Evolutionary conservation across 2,797 vertebrate genomes (phyloP).

Genomic region (Discoglossus pictus): DNA sequence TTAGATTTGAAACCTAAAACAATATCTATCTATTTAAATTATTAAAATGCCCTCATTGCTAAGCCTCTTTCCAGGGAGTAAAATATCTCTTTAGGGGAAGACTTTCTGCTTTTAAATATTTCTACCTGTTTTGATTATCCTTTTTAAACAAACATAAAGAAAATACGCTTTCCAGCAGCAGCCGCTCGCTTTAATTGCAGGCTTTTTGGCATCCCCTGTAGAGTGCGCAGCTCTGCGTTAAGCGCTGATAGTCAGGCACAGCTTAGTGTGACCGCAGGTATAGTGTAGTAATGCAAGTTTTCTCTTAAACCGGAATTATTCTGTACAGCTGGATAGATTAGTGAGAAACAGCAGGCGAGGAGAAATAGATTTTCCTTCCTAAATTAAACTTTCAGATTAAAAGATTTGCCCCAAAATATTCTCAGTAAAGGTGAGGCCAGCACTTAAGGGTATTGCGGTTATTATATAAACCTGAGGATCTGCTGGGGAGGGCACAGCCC

Average conservation of each 20-base stretch:
- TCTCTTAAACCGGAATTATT: slow-evolving; percentile 51
- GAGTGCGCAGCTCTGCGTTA: slow-evolving; percentile 28
- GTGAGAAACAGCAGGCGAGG: slow-evolving; percentile 58
- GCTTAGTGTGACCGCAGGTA: slow-evolving; percentile 47
- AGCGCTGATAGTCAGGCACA: slow-evolving; percentile 30
- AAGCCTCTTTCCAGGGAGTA: slow-evolving; percentile 12
- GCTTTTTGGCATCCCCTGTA: slow-evolving; percentile 38
- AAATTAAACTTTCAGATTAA: slow-evolving; percentile 61
- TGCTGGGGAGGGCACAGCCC: slow-evolving; percentile 36
- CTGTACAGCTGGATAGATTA: slow-evolving; percentile 53
- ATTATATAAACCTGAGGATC: slow-evolving; percentile 52
- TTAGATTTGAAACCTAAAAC: too few species aligned
- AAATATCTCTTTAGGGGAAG: not conserved
- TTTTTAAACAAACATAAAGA: slow-evolving; percentile 43
- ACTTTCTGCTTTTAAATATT: slow-evolving; percentile 18
- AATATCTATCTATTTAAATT: slow-evolving; percentile 26
- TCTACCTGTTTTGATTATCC: slow-evolving; percentile 42
- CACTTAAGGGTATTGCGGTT: slow-evolving; percentile 50
- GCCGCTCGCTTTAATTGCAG: slow-evolving; percentile 36
- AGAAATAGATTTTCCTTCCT: slow-evolving; percentile 52
- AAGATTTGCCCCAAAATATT: slow-evolving; percentile 58
- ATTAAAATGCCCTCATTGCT: slow-evolving; percentile 12
- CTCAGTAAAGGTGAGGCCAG: slow-evolving; percentile 52
- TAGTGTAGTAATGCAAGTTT: slow-evolving; percentile 48
- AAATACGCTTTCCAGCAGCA: slow-evolving; percentile 43